Conservation (phyloP, 2,797 vertebrate species). For the Notolabrus celidotus region DNA sequence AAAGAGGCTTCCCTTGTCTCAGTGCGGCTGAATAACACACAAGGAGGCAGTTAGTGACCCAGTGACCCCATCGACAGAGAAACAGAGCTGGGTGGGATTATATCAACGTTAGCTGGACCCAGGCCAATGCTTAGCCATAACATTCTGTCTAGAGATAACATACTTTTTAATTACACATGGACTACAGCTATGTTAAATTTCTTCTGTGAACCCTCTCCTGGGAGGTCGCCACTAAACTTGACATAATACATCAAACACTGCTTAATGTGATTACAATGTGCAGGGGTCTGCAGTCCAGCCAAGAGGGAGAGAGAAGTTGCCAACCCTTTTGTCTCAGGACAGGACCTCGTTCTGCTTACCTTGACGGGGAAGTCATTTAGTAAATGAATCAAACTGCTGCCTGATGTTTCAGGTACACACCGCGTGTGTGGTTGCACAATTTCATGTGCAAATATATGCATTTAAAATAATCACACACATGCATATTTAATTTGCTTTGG, state of each 20-base stretch:
- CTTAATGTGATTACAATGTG: constrained; percentile 80
- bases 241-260: constrained; percentile 83
- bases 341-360: constrained; percentile 35
- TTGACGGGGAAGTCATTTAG: constrained; percentile 41
- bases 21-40: constrained; percentile 77
- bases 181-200: constrained; percentile 86
- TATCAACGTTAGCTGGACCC: constrained; percentile 85
- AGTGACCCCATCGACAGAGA: constrained; percentile 86
- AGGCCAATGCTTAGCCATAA: constrained; percentile 86
- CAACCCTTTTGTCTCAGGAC: constrained; percentile 52
- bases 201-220: constrained; percentile 77
- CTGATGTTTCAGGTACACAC: not conserved
- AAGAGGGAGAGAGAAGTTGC: constrained; percentile 50
- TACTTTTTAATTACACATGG: constrained; percentile 89
- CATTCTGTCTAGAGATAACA: constrained; percentile 89
- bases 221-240: constrained; percentile 77
- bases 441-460: not conserved
- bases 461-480: not conserved
- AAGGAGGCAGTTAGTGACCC: constrained; percentile 89
- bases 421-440: not conserved
- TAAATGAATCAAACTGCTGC: constrained; percentile 34
- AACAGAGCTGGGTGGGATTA: constrained; percentile 88
- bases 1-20: constrained; percentile 83
- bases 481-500: not conserved
- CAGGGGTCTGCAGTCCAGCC: constrained; percentile 61